A percentile compares a stretch with the other conserved stretches of the same genome.
phyloP scores from a whole-genome alignment of 1,140 invertebrate species.

The Homalodisca vitripennis region DNA sequence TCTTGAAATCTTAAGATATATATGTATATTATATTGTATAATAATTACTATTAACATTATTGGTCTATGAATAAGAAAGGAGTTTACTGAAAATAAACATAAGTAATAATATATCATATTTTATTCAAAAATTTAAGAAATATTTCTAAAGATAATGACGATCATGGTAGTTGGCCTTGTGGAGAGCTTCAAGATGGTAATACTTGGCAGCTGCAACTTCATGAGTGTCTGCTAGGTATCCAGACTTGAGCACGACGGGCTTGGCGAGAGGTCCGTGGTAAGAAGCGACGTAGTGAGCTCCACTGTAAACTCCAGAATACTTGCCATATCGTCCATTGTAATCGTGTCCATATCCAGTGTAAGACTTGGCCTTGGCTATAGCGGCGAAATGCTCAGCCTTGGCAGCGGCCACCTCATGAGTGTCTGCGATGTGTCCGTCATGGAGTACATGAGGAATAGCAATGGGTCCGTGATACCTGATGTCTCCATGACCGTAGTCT shows the following conservation, averaged over 20 bases:
- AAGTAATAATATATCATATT: too few relatives aligned
- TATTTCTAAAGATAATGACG: too few relatives aligned
- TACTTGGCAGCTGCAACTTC: conserved; percentile 39
- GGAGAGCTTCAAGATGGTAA: conserved; percentile 26
- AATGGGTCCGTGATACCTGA: conserved; percentile 21
- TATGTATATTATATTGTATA: too few relatives aligned
- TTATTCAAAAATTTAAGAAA: too few relatives aligned
- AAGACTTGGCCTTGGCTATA: conserved; percentile 22
- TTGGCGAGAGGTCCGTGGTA: conserved; percentile 28
- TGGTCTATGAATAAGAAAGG: too few relatives aligned
- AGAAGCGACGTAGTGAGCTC: background rate
- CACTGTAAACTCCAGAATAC: background rate
- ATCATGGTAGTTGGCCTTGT: too few relatives aligned
- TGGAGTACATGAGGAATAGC: background rate
- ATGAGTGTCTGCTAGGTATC: conserved; percentile 34
- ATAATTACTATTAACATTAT: too few relatives aligned
- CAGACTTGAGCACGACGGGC: conserved; percentile 28
- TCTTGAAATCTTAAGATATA: too few relatives aligned
- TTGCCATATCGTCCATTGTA: background rate
- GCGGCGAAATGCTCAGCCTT: conserved; percentile 37
- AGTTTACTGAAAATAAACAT: too few relatives aligned
- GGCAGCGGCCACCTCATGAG: conserved; percentile 38
- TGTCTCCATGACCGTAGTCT: background rate
- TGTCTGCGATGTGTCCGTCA: conserved; percentile 33
- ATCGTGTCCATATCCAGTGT: background rate